Evolutionary conservation across 2,113 vertebrate genomes (phyloP), one percentile per base, ranked within the genome.

Genomic region (Ameiurus melas): DNA sequence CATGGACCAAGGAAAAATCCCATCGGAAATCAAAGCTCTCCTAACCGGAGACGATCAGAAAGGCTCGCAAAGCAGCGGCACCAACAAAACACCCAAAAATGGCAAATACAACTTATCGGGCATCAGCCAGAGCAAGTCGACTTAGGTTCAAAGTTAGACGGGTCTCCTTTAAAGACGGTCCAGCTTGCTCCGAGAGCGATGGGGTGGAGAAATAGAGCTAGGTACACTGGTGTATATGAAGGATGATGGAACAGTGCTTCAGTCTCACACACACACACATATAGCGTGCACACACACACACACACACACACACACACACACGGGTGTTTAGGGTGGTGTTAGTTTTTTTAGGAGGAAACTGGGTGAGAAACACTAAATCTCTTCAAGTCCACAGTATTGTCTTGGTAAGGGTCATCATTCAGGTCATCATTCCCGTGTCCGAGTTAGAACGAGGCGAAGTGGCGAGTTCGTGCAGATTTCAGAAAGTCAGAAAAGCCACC

Each of bases 1-100:
- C 16, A 99, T 99, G 98, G 98, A 99, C 91, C 97, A 98, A 95
- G 98, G 98, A 55, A 99, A 99, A 94, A 99, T 99, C 93, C 98
- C 98, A 17, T 99, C 98, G 0, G 98, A 99, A 95, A 99, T 99
- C 90, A 98, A 97, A 95, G 98, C 98, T 39, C 94, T 99, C 1
- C 96, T 99, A 71, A 98, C 97, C 0, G 97, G 97, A 78, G 98
- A 99, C 73, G 98, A 99, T 83, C 97, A 97, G 90, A 97, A 92
- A 89, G 95, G 93, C 17, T 94, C 95, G 68, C 96, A 96, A 77
- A 95, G 93, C 92, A 92, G 94, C 77, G 90, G 92, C 93, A 92
- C 89, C 90, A 94, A 89, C 90, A 97, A 97, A 92, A 93, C 93
- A 43, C 87, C 91, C 89, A 97, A 97, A 92, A 94, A 93, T 83